Evolutionary conservation across 2,113 vertebrate species (phyloP).

Genomic region (Barbus barbus): DNA sequence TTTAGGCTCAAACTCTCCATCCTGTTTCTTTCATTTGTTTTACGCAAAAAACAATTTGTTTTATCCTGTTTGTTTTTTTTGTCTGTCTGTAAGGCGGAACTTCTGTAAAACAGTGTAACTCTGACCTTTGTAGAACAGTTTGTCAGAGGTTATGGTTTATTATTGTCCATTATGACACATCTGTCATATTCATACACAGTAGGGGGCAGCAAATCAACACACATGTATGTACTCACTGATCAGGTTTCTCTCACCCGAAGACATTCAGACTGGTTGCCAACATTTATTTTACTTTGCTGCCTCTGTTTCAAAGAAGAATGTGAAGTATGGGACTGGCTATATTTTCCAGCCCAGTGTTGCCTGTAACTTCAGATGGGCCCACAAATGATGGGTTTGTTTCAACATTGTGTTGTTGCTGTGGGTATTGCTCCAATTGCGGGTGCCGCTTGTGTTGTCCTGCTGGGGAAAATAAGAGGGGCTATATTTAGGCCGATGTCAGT

Average conservation of each 20-base stretch:
- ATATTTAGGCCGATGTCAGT: conserved; percentile 72
- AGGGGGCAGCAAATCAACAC: conserved; percentile 67
- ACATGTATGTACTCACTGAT: conserved; percentile 5
- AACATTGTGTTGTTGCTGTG: conserved; percentile 18
- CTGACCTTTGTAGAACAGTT: conserved; percentile 42
- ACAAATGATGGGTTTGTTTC: conserved; percentile 19
- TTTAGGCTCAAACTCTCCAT: background rate
- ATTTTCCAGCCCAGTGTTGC: conserved; percentile 6
- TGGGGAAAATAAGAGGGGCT: conserved; percentile 64
- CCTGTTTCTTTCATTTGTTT: background rate
- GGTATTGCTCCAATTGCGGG: conserved; percentile 5
- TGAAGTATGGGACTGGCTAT: conserved; percentile 20
- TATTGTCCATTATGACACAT: conserved; percentile 11
- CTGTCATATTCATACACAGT: conserved; percentile 60
- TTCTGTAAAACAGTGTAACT: background rate
- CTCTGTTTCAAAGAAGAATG: conserved; percentile 20
- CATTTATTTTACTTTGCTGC: conserved; percentile 38
- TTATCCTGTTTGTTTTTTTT: no score
- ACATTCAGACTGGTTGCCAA: conserved; percentile 28
- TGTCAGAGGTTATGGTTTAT: conserved; percentile 22
- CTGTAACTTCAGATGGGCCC: background rate
- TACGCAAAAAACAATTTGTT: no score
- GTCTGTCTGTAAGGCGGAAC: background rate
- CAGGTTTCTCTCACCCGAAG: conserved; percentile 37
- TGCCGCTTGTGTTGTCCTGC: conserved; percentile 52